Percentiles rank a stretch among this genome's conserved stretches.
Evolutionary conservation across 2,797 vertebrate genomes (phyloP).

Genomic region (Alectoris magna): DNA sequence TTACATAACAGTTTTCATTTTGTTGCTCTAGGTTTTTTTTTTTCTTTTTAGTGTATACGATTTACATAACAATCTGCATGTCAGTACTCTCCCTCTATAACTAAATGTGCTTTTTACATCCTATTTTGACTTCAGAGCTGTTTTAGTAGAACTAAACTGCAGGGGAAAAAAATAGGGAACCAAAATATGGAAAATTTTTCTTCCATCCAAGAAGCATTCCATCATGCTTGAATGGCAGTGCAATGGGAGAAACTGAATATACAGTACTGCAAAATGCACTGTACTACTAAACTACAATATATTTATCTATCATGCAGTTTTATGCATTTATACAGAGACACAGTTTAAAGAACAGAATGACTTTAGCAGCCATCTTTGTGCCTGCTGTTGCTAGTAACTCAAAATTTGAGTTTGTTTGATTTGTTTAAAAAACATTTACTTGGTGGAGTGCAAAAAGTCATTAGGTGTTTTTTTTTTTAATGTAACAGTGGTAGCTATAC

Average conservation of each 20-base stretch:
- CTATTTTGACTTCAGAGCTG: not conserved
- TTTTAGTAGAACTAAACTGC: not conserved
- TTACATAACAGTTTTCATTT: not conserved
- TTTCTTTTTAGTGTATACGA: not conserved
- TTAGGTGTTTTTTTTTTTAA: not conserved
- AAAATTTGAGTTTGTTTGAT: not conserved
- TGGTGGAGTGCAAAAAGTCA: not conserved
- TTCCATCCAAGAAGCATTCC: not conserved
- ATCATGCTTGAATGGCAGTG: not conserved
- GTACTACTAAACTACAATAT: not conserved
- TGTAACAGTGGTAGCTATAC: not conserved
- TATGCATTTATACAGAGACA: not conserved
- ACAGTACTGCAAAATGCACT: not conserved
- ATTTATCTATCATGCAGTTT: not conserved
- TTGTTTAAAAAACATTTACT: not conserved
- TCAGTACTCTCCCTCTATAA: not conserved
- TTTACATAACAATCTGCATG: not conserved
- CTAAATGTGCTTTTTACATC: not conserved
- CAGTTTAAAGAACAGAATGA: not conserved
- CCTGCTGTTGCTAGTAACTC: not conserved
- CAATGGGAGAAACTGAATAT: not conserved
- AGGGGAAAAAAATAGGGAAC: not conserved
- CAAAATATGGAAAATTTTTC: slow-evolving; percentile 6
- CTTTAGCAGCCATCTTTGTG: not conserved
- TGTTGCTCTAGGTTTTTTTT: not conserved